A percentile compares a stretch with the other conserved stretches of the same genome.
Evolutionary conservation across 2,888 invertebrate genomes (phyloP).

Genomic region (Ephialtes manifestator): DNA sequence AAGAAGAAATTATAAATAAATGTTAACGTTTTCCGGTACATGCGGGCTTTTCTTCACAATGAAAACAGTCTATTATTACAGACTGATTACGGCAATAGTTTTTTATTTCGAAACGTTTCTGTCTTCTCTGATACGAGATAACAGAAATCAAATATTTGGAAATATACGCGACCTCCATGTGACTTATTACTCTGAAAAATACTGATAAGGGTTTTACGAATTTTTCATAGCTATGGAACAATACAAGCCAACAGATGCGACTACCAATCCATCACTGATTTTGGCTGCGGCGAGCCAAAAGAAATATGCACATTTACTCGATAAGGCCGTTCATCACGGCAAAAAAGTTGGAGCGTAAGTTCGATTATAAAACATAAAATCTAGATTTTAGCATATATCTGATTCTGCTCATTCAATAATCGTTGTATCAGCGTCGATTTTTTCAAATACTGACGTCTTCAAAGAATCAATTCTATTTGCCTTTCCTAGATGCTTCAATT

Average conservation of each 20-base stretch:
- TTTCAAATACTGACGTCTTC: not conserved
- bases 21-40: not conserved
- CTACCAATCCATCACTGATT: constrained; percentile 99
- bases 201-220: not conserved
- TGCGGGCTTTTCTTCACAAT: not conserved
- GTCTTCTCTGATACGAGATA: constrained; percentile 7
- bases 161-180: constrained; percentile 43
- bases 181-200: constrained; percentile 21
- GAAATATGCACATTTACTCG: constrained; percentile 96
- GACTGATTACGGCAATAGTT: not conserved
- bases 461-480: too few species aligned
- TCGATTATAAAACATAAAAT: not conserved
- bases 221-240: constrained; percentile 94
- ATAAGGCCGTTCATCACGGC: constrained; percentile 96
- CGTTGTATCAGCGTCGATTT: not conserved
- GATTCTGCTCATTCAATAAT: not conserved
- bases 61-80: not conserved
- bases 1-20: too few species aligned
- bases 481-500: too few species aligned
- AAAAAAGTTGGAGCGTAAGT: constrained; percentile 89
- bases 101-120: constrained; percentile 12
- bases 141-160: constrained; percentile 25
- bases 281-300: constrained; percentile 97
- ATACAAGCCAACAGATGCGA: constrained; percentile 99
- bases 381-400: not conserved